Conservation (phyloP, 2,888 invertebrate species). For the Philereme transversata region DNA sequence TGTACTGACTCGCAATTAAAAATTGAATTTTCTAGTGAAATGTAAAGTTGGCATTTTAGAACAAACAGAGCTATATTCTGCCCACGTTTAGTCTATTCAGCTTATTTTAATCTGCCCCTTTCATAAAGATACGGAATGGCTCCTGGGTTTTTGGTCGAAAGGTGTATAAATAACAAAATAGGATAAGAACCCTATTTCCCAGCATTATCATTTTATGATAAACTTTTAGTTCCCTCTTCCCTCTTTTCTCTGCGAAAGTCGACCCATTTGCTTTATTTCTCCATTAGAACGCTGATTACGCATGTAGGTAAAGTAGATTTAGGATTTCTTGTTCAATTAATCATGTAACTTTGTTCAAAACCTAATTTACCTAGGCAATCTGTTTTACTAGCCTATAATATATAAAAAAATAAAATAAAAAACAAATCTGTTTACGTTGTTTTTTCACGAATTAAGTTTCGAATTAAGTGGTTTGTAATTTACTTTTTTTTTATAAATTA, state of each 20-base stretch:
- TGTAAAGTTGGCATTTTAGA: background rate
- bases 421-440: too few species aligned
- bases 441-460: too few species aligned
- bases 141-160: constrained; percentile 28
- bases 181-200: constrained; percentile 45
- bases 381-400: too few species aligned
- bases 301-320: background rate
- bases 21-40: constrained; percentile 1
- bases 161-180: constrained; percentile 42
- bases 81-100: background rate
- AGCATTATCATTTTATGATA: too few species aligned
- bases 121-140: constrained; percentile 39
- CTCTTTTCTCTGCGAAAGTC: constrained; percentile 46
- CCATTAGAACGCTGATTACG: constrained; percentile 40
- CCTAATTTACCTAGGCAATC: too few species aligned
- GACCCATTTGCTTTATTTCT: constrained; percentile 43
- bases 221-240: constrained; percentile 43
- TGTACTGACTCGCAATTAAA: constrained; percentile 8
- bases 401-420: too few species aligned
- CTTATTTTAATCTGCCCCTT: constrained; percentile 9
- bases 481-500: too few species aligned
- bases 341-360: too few species aligned
- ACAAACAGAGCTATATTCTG: background rate
- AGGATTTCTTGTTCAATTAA: too few species aligned
- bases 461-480: too few species aligned